Evolutionary conservation across 2,888 invertebrate species (phyloP).

Genomic region (Sminthurinus aureus): DNA sequence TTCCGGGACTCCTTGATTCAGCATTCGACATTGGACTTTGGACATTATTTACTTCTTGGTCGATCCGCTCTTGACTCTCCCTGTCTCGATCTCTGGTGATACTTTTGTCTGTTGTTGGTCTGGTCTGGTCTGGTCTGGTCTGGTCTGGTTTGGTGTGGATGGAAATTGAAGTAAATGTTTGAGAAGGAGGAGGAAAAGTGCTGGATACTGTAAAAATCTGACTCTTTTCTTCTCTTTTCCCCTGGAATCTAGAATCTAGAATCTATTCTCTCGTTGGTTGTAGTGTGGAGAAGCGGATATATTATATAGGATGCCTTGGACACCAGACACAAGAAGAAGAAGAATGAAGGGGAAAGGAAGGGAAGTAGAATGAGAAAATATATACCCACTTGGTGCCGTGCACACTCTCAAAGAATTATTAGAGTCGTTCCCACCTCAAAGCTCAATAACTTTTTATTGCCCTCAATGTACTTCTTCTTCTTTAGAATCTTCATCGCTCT

Average conservation of each 20-base stretch:
- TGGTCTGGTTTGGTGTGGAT: not conserved
- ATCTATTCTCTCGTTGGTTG: slow-evolving; percentile 5
- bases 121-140: not conserved
- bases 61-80: slow-evolving; percentile 10
- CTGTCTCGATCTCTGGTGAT: not conserved
- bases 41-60: not conserved
- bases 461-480: slow-evolving; percentile 33
- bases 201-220: not conserved
- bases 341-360: not conserved
- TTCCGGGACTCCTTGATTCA: slow-evolving; percentile 35
- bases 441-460: slow-evolving; percentile 41
- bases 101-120: not conserved
- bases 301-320: no score
- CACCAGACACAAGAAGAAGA: not conserved
- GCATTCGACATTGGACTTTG: not conserved
- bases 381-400: slow-evolving; percentile 14
- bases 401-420: slow-evolving; percentile 32
- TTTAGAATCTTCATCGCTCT: slow-evolving; percentile 20
- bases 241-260: no score
- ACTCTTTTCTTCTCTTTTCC: not conserved
- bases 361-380: not conserved
- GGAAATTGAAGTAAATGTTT: no score
- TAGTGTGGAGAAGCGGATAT: not conserved
- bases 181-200: not conserved
- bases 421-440: slow-evolving; percentile 36